Evolutionary conservation across 1,140 invertebrate species (phyloP).

Genomic region (Sinella curviseta): DNA sequence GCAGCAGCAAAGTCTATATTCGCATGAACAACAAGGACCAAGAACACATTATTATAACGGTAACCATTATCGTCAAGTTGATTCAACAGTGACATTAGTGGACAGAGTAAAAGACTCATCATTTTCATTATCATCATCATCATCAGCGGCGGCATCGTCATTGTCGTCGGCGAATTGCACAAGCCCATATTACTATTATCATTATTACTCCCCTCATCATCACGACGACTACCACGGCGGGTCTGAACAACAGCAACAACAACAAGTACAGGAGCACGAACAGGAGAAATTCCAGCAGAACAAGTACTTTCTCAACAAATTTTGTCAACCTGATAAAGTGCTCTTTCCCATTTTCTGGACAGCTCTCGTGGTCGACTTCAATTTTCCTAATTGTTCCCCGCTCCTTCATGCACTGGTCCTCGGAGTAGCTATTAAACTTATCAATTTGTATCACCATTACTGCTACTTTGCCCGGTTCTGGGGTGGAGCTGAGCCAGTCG

Average conservation of each 20-base stretch:
- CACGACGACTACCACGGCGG: neutral
- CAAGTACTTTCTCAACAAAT: conserved; percentile 1
- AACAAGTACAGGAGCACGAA: too few relatives aligned
- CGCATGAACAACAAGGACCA: neutral
- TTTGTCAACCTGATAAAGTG: conserved; percentile 8
- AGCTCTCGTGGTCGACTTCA: conserved; percentile 7
- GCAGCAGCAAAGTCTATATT: neutral
- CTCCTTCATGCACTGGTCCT: neutral
- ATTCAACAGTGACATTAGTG: neutral
- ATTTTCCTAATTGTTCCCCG: conserved; percentile 11
- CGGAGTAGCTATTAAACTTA: neutral
- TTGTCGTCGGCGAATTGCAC: neutral
- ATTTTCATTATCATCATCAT: neutral
- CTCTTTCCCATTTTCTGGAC: conserved; percentile 14
- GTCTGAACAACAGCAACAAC: too few relatives aligned
- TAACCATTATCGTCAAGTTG: neutral
- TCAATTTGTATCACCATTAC: conserved; percentile 10
- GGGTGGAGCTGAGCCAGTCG: neutral
- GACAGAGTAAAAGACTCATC: neutral
- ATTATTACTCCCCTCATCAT: neutral
- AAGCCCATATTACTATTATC: neutral
- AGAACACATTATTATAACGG: neutral
- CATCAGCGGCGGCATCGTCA: too few relatives aligned
- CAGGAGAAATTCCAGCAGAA: neutral
- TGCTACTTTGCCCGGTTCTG: conserved; percentile 7